These are phyloP conservation scores for Priapulus caudatus DNA, from an alignment of 2,888 invertebrate genomes.

Conservation along the genomic window DNA sequence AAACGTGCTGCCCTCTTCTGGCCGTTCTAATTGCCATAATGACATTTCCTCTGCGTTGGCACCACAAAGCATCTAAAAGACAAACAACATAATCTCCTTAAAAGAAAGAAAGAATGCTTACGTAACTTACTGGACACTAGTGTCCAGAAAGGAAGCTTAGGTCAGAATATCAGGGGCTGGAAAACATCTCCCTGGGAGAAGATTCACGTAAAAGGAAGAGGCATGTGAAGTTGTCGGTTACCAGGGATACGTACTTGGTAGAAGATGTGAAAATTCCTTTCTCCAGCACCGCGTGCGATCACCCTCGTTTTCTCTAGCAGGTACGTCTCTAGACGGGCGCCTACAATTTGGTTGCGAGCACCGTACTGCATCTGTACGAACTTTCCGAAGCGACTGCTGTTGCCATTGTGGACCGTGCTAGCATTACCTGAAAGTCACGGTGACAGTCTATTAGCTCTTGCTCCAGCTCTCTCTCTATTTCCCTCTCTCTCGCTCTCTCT, in stretches of 20 bases:
- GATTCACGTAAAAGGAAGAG: no score
- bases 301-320: conserved; percentile 34
- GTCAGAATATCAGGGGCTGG: no score
- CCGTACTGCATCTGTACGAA: conserved; percentile 32
- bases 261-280: conserved; percentile 33
- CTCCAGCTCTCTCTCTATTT: no score
- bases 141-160: no score
- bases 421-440: conserved; percentile 35
- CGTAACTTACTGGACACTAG: no score
- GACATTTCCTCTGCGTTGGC: not conserved
- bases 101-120: no score
- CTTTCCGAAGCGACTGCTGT: conserved; percentile 35
- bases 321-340: conserved; percentile 31
- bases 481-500: no score
- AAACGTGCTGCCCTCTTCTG: not conserved
- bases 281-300: conserved; percentile 26
- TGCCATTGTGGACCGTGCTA: conserved; percentile 30
- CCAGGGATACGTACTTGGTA: no score
- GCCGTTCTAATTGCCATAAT: not conserved
- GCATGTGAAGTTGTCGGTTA: no score
- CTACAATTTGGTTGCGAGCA: conserved; percentile 27
- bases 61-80: conserved; percentile 1
- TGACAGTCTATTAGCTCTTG: no score
- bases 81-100: no score
- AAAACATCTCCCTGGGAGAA: no score